A percentile compares a stretch with the other conserved stretches of the same genome.
phyloP scores from a whole-genome alignment of 2,113 vertebrate genomes.

The Amblyopsis rosae region DNA sequence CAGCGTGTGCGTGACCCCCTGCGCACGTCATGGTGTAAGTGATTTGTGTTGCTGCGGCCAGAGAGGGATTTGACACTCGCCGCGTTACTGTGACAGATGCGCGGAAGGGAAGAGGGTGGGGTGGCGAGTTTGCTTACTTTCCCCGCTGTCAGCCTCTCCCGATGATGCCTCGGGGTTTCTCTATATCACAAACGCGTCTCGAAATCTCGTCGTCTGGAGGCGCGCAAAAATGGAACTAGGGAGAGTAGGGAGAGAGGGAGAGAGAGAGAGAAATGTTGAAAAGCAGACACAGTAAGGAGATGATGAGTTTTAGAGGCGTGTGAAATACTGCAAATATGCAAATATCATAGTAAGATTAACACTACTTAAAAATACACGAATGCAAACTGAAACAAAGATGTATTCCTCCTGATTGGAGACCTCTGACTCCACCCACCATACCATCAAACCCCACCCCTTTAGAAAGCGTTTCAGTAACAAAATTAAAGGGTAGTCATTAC shows the following conservation, averaged over 20 bases:
- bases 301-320: constrained; percentile 75
- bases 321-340: constrained; percentile 58
- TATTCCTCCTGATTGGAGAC: no score
- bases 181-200: constrained; percentile 75
- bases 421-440: no score
- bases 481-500: no score
- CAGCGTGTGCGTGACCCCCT: constrained; percentile 51
- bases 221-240: constrained; percentile 68
- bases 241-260: constrained; percentile 68
- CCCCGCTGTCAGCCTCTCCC: constrained; percentile 81
- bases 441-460: no score
- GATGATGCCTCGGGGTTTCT: constrained; percentile 82
- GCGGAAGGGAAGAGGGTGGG: constrained; percentile 37
- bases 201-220: constrained; percentile 84
- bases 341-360: no score
- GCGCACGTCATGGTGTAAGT: constrained; percentile 62
- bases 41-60: constrained; percentile 70
- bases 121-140: constrained; percentile 66
- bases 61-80: constrained; percentile 80
- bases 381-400: no score
- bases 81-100: constrained; percentile 81
- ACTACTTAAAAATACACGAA: no score
- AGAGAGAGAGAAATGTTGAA: constrained; percentile 80
- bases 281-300: constrained; percentile 69
- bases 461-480: no score